Base-by-base conservation (phyloP, 2,113 vertebrate genomes). In the Jacana jacana region DNA sequence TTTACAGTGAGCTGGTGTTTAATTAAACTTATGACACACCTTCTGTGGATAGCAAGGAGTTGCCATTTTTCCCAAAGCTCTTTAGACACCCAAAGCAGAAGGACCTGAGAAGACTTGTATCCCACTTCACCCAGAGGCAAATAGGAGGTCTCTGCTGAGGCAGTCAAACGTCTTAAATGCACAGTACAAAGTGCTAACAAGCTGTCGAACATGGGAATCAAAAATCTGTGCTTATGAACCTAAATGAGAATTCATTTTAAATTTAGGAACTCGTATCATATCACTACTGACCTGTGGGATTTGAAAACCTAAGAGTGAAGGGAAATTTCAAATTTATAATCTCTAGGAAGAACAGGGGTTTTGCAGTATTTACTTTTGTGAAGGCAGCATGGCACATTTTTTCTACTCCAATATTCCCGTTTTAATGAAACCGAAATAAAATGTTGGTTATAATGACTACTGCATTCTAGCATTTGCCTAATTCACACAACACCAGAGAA, bases 81-180 rank as follows among this genome's bases (percentile, higher is more conserved):
- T 70, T 91, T 27, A 83, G 51, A 82, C 42, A 89, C 35, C 33
- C 70, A 81, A 66, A 90, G 52, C 42, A 86, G 78, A 81, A 89
- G 24, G 40, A 66, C 70, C 87, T 93, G 95, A 92, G 55, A 86
- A 88, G 65, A 88, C 65, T 72, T 93, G 92, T 6, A 96, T 31
- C 30, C 68, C 79, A 8, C 52, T 88, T 42, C 63, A 85, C 58
- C 78, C 64, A 17, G 5, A 86, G 80, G 91, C 79, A 93, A 94
- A 90, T 0, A 55, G 66, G 61, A 94, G 39, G 51, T 66, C 42
- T 63, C 58, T 46, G 64, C 35, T 84, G 76, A 94, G 73, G 77
- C 12, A 90, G 79, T 61, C 24, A 77, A 49, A 81, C 17, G 52
- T 61, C 58, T 81, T 10, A 63, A 76, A 54, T 20, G 10, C 37